Evolutionary conservation across 2,113 vertebrate species (phyloP).

Genomic region (Pipa parva): DNA sequence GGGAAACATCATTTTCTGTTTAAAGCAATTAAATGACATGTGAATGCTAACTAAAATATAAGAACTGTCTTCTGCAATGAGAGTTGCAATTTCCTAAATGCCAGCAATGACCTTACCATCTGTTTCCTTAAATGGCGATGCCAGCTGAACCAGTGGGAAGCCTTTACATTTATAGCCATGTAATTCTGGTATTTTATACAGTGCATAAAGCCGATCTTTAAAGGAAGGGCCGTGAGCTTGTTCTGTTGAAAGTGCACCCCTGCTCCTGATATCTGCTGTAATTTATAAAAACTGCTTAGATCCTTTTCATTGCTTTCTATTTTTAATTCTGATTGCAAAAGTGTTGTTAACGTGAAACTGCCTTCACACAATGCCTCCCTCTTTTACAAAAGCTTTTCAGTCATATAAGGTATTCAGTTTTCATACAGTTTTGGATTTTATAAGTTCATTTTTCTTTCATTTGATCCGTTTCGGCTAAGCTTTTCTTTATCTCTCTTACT

Average conservation of each 20-base stretch:
- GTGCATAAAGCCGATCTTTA: slow-evolving; percentile 16
- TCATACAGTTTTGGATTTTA: background rate
- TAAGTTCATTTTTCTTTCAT: too few relatives aligned
- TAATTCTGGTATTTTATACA: slow-evolving; percentile 22
- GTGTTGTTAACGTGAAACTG: too few relatives aligned
- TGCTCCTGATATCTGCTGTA: background rate
- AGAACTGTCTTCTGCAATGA: slow-evolving; percentile 36
- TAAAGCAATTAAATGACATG: slow-evolving; percentile 41
- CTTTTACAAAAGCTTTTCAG: too few relatives aligned
- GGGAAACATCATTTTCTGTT: slow-evolving; percentile 41
- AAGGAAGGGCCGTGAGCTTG: slow-evolving; percentile 6
- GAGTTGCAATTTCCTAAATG: slow-evolving; percentile 41
- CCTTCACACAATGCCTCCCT: too few relatives aligned
- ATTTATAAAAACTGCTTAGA: background rate
- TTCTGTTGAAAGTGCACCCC: background rate
- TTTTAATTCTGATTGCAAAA: too few relatives aligned
- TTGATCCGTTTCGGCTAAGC: too few relatives aligned
- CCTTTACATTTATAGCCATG: slow-evolving; percentile 28
- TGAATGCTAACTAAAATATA: slow-evolving; percentile 39
- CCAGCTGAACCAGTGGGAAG: slow-evolving; percentile 41
- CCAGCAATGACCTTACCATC: slow-evolving; percentile 43
- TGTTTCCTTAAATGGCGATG: slow-evolving; percentile 36
- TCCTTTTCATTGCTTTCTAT: background rate
- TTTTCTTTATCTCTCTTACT: too few relatives aligned
- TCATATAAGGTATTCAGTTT: slow-evolving; percentile 9